Base-by-base conservation (phyloP, 2,888 invertebrate species). In the Hyposoter didymator region DNA sequence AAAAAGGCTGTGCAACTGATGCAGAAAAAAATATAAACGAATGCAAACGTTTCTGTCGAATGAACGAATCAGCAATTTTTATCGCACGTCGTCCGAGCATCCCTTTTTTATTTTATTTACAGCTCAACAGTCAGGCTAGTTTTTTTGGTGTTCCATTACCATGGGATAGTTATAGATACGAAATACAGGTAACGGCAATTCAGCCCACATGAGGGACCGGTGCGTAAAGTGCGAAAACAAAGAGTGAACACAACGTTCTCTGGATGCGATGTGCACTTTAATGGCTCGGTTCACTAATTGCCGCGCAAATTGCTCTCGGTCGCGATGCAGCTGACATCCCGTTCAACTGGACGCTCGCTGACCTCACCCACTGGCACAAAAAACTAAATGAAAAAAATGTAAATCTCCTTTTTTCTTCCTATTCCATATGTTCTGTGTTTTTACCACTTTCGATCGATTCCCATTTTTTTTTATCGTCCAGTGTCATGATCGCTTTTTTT, bases 201-300 rank as follows among this genome's bases (percentile, higher is more conserved):
- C 52, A 67, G 67, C 43, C 32, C 45, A 43, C 32, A 73, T 52
- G 45, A 17, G 45, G 17, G 69, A 35, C 35, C 52, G 49, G 35
- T 47, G 69, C 69, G 69, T 69, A 69, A 69, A 69, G 47, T 43
- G 43, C 74, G 47, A 64, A 45, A 64, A 47, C 62, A 55, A 75
- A 75, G 62, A 62, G 62, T 75, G 74, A 78, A 64, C 55, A 62
- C 59, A 49, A 43, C 62, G 79, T 74, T 59, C 28, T 35, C 66
- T 39, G 52, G 64, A 72, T 43, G 79, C 84, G 52, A n/a, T 55
- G 45, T 76, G 84, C 80, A 76, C 74, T 80, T 84, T 76, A 84
- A 84, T 80, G 84, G 78, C 52, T 86, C 59, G 78, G 70, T 87
- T 72, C 82, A 47, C 79, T 86, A 86, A 86, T 86, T 84, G 86